These are phyloP conservation scores for Microplitis deprimator DNA, from an alignment of 2,888 invertebrate genomes.

Conservation along the genomic window DNA sequence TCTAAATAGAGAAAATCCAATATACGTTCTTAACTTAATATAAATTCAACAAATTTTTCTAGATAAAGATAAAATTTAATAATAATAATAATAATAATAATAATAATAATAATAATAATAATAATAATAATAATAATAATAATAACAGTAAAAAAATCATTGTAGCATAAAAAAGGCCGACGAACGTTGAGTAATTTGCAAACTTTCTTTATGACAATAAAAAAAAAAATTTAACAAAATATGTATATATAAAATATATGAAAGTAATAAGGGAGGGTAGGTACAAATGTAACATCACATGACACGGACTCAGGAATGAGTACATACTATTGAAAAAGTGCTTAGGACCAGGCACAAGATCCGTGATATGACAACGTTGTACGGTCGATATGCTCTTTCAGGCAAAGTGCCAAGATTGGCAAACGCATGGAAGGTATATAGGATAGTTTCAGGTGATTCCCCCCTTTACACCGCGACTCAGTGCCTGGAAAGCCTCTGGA, in stretches of 20 bases:
- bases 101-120: not conserved
- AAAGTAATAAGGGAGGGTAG: slow-evolving; percentile 23
- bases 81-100: not conserved
- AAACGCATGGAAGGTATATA: slow-evolving; percentile 64
- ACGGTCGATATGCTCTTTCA: slow-evolving; percentile 72
- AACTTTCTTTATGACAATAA: not conserved
- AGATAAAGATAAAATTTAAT: not conserved
- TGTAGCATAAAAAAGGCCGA: not conserved
- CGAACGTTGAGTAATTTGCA: slow-evolving; percentile 4
- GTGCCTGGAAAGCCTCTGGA: slow-evolving; percentile 58
- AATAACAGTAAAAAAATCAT: not conserved
- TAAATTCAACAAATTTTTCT: not conserved
- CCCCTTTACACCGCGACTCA: slow-evolving; percentile 40
- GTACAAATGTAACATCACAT: slow-evolving; percentile 56
- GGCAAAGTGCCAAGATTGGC: slow-evolving; percentile 72
- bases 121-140: not conserved
- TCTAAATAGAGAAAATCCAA: not conserved
- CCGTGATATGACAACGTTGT: slow-evolving; percentile 69
- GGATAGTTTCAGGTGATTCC: slow-evolving; percentile 63
- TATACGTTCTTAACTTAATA: not conserved
- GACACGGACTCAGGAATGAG: slow-evolving; percentile 51
- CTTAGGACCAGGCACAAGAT: slow-evolving; percentile 59
- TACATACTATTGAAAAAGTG: slow-evolving; percentile 52
- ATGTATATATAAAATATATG: slow-evolving; percentile 16
- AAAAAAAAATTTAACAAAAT: not conserved